Conservation (phyloP, 2,888 invertebrate species). For the Panopea generosa region DNA sequence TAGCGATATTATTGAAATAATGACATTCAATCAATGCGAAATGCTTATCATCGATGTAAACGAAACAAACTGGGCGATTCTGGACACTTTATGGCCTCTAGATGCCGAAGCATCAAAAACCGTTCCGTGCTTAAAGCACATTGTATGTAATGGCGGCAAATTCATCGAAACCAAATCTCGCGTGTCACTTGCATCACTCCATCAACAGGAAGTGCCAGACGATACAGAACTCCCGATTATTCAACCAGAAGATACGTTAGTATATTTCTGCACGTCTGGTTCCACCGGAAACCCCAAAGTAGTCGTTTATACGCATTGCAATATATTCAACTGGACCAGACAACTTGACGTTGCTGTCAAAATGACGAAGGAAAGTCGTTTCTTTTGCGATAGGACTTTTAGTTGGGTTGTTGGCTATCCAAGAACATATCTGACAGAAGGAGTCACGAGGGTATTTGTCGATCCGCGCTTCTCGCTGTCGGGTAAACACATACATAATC, state of each 20-base stretch:
- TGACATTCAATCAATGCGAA: no score
- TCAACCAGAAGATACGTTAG: slow-evolving; percentile 54
- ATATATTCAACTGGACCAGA: slow-evolving; percentile 39
- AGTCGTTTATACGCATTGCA: slow-evolving; percentile 46
- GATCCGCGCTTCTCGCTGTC: no score
- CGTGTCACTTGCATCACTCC: no score
- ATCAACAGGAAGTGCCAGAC: not conserved
- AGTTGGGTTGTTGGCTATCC: no score
- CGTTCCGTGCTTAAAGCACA: slow-evolving; percentile 28
- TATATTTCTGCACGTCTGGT: no score
- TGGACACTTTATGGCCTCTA: slow-evolving; percentile 34
- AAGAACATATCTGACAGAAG: no score
- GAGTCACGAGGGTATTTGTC: no score
- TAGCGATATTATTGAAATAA: no score
- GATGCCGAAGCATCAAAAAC: not conserved
- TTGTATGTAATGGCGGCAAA: slow-evolving; percentile 46
- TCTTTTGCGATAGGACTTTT: no score
- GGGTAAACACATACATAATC: no score
- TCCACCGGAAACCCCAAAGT: slow-evolving; percentile 51
- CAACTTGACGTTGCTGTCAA: not conserved
- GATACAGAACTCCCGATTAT: slow-evolving; percentile 27
- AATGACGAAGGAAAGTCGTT: slow-evolving; percentile 13
- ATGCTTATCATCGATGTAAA: slow-evolving; percentile 35
- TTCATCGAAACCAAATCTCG: no score
- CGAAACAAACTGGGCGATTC: slow-evolving; percentile 42